phyloP scores from a whole-genome alignment of 1,140 invertebrate species.

The Neocloeon triangulifer region DNA sequence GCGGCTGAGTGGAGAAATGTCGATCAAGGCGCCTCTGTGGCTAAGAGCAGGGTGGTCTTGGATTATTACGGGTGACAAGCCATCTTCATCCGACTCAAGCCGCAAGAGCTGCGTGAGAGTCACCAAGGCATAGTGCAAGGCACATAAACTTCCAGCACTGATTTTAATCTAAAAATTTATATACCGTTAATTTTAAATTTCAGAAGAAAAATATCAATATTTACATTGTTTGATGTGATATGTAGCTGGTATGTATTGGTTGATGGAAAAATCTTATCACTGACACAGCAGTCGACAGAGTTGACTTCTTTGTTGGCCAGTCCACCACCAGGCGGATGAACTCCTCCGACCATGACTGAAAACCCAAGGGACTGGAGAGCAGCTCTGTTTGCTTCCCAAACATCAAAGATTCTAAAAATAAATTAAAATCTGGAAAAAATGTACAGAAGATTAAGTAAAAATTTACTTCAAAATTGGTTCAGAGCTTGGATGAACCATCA shows the following conservation, averaged over 20 bases:
- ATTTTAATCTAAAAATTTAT: constrained; percentile 23
- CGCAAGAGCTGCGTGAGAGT: constrained; percentile 35
- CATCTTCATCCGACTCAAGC: constrained; percentile 18
- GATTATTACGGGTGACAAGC: constrained; percentile 27
- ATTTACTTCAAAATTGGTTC: no score
- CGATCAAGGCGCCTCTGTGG: constrained; percentile 33
- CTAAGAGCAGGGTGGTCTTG: constrained; percentile 33
- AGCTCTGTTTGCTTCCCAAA: constrained; percentile 23
- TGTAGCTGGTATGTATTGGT: constrained; percentile 23
- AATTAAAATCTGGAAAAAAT: not conserved
- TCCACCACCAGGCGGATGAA: constrained; percentile 21
- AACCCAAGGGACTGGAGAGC: constrained; percentile 21
- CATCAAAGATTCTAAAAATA: constrained; percentile 16
- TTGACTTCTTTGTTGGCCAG: constrained; percentile 18
- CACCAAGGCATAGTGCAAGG: constrained; percentile 32
- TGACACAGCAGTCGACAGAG: constrained; percentile 24
- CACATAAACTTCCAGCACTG: constrained; percentile 25
- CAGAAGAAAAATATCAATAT: not conserved
- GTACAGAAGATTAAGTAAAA: no score
- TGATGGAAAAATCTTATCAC: constrained; percentile 19
- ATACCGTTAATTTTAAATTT: constrained; percentile 2
- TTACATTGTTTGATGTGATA: constrained; percentile 18
- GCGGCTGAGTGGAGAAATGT: constrained; percentile 32
- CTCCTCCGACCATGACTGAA: constrained; percentile 23
- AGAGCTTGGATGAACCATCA: no score